Evolutionary conservation across 1,140 invertebrate genomes (phyloP).

Genomic region (Drusus annulatus): DNA sequence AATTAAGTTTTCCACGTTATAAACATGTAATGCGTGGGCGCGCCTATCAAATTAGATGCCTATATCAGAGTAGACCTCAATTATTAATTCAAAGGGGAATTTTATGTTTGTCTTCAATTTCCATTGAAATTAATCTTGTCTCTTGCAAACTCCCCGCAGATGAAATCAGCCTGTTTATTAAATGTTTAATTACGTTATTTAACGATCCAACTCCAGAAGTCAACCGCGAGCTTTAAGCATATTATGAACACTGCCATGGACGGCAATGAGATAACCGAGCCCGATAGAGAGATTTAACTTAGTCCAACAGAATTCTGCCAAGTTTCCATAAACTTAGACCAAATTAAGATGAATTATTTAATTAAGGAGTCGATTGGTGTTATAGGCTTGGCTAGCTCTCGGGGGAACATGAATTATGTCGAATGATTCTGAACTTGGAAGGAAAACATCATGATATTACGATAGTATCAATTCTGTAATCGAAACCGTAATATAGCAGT

Average conservation of each 20-base stretch:
- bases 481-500: neutral
- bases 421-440: neutral
- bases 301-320: slow-evolving; percentile 46
- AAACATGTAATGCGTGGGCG: neutral
- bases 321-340: slow-evolving; percentile 54
- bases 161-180: slow-evolving; percentile 31
- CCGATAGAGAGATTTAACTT: slow-evolving; percentile 57
- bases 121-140: slow-evolving; percentile 23
- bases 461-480: slow-evolving; percentile 19
- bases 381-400: slow-evolving; percentile 18
- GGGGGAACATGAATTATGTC: slow-evolving; percentile 26
- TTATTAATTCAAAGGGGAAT: slow-evolving; percentile 13
- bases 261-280: slow-evolving; percentile 38
- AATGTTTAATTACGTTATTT: slow-evolving; percentile 41
- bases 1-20: no score
- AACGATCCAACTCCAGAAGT: slow-evolving; percentile 33
- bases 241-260: slow-evolving; percentile 49
- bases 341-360: slow-evolving; percentile 59
- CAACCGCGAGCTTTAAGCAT: slow-evolving; percentile 28
- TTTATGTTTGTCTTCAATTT: slow-evolving; percentile 33
- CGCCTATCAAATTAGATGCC: neutral
- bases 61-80: neutral
- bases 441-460: slow-evolving; percentile 19
- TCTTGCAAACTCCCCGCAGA: neutral
- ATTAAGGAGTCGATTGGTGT: slow-evolving; percentile 51